These are phyloP conservation scores for Hippoglossus hippoglossus DNA, from an alignment of 2,797 vertebrate species.

Conservation along the genomic window DNA sequence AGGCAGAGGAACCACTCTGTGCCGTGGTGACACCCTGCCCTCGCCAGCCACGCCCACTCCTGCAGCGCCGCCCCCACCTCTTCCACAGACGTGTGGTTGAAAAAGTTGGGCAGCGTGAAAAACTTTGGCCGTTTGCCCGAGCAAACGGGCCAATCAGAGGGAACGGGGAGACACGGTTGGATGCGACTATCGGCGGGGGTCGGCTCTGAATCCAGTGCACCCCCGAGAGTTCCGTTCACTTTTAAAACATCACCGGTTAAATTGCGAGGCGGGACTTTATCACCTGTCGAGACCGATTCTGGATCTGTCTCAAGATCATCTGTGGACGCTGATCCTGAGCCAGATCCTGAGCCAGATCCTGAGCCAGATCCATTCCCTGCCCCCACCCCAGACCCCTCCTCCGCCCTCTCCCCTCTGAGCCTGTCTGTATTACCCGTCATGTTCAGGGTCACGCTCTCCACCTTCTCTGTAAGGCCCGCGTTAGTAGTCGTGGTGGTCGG, in stretches of 20 bases:
- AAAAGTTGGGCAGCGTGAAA: slow-evolving; percentile 87
- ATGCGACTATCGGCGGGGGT: not conserved
- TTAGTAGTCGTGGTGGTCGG: slow-evolving; percentile 10
- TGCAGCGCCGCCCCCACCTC: slow-evolving; percentile 79
- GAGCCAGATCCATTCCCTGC: slow-evolving; percentile 24
- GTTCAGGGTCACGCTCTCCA: slow-evolving; percentile 52
- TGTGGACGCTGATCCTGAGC: slow-evolving; percentile 24
- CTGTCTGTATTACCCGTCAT: slow-evolving; percentile 67
- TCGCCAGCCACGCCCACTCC: slow-evolving; percentile 86
- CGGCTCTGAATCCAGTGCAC: not conserved
- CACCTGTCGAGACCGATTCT: slow-evolving; percentile 15
- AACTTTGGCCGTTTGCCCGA: slow-evolving; percentile 60
- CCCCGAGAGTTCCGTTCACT: slow-evolving; percentile 12
- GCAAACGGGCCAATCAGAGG: slow-evolving; percentile 82
- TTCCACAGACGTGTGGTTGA: slow-evolving; percentile 81
- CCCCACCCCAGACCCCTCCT: slow-evolving; percentile 36
- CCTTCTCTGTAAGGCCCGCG: slow-evolving; percentile 45
- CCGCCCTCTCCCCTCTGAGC: slow-evolving; percentile 46
- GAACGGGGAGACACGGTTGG: slow-evolving; percentile 79
- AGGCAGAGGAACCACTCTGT: slow-evolving; percentile 92
- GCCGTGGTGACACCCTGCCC: slow-evolving; percentile 85
- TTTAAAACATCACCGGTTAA: slow-evolving; percentile 23
- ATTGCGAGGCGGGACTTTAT: slow-evolving; percentile 7
- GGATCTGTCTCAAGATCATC: slow-evolving; percentile 16
- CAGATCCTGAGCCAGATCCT: slow-evolving; percentile 31